A percentile compares a stretch with the other conserved stretches of the same genome.
Conservation (phyloP, 1,140 invertebrate genomes). For the Lethrus apterus region DNA sequence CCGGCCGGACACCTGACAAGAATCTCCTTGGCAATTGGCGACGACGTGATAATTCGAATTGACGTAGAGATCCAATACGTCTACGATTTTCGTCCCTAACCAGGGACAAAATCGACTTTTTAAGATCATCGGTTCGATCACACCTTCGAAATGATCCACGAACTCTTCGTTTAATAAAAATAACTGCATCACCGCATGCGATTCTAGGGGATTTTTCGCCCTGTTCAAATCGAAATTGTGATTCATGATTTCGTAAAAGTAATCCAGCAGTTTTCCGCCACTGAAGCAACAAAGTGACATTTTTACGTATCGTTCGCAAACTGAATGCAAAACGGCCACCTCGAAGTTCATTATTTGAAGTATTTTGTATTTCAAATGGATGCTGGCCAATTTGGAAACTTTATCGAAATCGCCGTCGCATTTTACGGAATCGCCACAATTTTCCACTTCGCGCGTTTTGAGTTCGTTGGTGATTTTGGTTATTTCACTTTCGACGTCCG, state of each 20-base stretch:
- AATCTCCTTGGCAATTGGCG: constrained; percentile 1
- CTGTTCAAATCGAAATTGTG: neutral
- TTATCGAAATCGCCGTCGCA: constrained; percentile 1
- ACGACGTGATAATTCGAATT: constrained; percentile 3
- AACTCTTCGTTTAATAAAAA: constrained; percentile 7
- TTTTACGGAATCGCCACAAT: neutral
- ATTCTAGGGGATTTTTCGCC: constrained; percentile 2
- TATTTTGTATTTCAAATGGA: constrained; percentile 2
- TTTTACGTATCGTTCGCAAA: constrained; percentile 9
- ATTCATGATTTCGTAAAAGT: constrained; percentile 8
- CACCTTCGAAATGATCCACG: constrained; percentile 9
- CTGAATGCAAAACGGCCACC: constrained; percentile 1
- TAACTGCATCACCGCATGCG: neutral
- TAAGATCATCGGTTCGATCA: constrained; percentile 1
- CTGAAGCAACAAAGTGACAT: constrained; percentile 2
- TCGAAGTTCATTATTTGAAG: constrained; percentile 6
- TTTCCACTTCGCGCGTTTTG: constrained; percentile 1
- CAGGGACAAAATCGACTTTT: constrained; percentile 1
- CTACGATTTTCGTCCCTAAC: constrained; percentile 6
- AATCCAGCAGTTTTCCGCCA: constrained; percentile 1
- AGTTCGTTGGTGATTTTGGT: constrained; percentile 4
- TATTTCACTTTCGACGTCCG: constrained; percentile 1
- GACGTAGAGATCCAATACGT: constrained; percentile 6
- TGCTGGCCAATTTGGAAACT: neutral
- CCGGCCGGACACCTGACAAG: constrained; percentile 1